Percentiles rank a stretch among this genome's conserved stretches.
Evolutionary conservation across 2,113 vertebrate genomes (phyloP).

Genomic region (Datnioides undecimradiatus): DNA sequence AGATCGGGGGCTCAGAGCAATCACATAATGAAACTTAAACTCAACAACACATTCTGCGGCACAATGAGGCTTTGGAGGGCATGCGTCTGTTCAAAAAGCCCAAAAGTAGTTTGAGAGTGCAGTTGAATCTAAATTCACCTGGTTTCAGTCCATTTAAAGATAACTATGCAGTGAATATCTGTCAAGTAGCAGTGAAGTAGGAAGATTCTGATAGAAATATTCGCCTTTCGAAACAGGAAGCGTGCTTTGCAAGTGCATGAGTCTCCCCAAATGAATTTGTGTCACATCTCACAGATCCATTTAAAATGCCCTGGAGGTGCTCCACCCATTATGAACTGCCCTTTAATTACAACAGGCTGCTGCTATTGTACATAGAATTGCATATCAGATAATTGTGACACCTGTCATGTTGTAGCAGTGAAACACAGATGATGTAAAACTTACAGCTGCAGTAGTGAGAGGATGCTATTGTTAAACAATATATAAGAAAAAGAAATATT

Average conservation of each 20-base stretch:
- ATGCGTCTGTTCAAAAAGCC: background rate
- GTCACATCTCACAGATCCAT: conserved; percentile 28
- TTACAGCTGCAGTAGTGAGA: background rate
- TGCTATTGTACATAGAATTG: conserved; percentile 23
- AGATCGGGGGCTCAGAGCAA: conserved; percentile 27
- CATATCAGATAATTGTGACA: conserved; percentile 45
- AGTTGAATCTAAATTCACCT: conserved; percentile 20
- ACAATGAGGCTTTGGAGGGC: conserved; percentile 11
- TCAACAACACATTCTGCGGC: background rate
- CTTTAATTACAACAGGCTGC: conserved; percentile 67
- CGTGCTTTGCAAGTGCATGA: background rate
- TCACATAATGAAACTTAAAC: conserved; percentile 34
- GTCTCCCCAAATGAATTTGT: conserved; percentile 2
- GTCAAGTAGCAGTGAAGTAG: background rate
- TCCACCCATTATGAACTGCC: conserved; percentile 42
- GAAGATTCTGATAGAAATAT: background rate
- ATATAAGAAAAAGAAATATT: background rate
- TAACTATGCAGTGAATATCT: conserved; percentile 1
- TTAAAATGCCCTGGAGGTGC: conserved; percentile 44
- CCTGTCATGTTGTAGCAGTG: conserved; percentile 36
- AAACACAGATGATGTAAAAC: conserved; percentile 32
- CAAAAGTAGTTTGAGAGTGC: conserved; percentile 9
- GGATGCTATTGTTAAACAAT: conserved; percentile 2
- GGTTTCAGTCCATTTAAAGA: conserved; percentile 4
- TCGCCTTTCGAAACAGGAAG: background rate